Evolutionary conservation across 64 coral and sea anemone genomes (phyloP).

Genomic region (Montipora cactus): DNA sequence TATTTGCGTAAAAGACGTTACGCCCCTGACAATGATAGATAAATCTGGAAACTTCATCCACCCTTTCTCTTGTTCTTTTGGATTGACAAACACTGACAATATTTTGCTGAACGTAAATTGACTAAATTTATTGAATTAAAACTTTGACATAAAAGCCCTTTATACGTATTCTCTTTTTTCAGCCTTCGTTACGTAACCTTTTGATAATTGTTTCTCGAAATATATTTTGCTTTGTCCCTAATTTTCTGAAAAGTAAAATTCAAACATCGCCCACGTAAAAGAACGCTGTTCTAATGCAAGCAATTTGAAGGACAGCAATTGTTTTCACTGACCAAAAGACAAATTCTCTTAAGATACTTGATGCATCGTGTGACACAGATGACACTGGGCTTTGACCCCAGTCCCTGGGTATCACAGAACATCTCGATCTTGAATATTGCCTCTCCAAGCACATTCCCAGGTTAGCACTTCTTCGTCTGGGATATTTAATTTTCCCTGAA

Average conservation of each 20-base stretch:
- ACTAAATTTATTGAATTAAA: too few relatives aligned
- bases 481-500: neutral
- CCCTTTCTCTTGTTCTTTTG: neutral
- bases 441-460: neutral
- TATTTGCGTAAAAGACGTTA: too few relatives aligned
- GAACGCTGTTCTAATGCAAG: neutral
- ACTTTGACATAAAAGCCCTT: too few relatives aligned
- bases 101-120: too few relatives aligned
- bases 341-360: neutral
- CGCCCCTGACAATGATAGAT: too few relatives aligned
- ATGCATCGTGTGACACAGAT: neutral
- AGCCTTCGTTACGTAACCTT: neutral
- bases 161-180: neutral
- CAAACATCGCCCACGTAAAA: neutral
- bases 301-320: neutral
- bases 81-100: neutral
- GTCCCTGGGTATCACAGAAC: neutral
- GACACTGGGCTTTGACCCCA: constrained; percentile 42
- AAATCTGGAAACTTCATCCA: neutral
- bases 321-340: neutral
- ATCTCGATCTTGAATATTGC: neutral
- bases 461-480: neutral
- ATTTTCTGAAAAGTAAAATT: neutral
- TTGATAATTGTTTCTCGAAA: neutral
- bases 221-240: neutral